Conservation (phyloP, 1,140 invertebrate genomes). For the Helicoverpa armigera region DNA sequence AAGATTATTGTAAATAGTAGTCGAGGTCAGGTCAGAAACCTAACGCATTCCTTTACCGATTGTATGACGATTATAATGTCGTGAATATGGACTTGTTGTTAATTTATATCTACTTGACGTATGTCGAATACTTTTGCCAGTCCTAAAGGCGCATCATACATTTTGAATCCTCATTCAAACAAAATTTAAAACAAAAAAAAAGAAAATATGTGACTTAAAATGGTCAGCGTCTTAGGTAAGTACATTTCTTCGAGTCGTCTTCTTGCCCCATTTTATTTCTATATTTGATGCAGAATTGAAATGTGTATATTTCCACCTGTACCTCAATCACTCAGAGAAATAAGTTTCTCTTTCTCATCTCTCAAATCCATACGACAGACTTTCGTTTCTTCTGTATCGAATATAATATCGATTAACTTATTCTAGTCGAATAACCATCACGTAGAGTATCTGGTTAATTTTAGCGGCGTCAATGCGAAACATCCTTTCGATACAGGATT, state of each 20-base stretch:
- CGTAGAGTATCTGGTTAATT: conserved; percentile 40
- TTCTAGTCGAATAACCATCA: conserved; percentile 11
- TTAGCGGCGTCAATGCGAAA: conserved; percentile 46
- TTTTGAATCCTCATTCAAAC: too few relatives aligned
- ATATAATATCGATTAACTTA: background rate
- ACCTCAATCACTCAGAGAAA: too few relatives aligned
- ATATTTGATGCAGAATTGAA: too few relatives aligned
- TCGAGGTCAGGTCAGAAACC: conserved; percentile 21
- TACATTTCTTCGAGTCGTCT: too few relatives aligned
- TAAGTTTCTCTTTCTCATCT: too few relatives aligned
- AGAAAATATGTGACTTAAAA: too few relatives aligned
- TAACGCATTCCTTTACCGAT: conserved; percentile 16
- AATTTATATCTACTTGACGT: background rate
- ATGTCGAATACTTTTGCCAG: background rate
- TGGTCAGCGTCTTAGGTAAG: too few relatives aligned
- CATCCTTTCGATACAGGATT: conserved; percentile 55
- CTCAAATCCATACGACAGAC: too few relatives aligned
- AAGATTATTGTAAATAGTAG: conserved; percentile 19
- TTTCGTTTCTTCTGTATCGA: background rate
- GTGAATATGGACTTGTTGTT: background rate
- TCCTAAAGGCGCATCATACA: too few relatives aligned
- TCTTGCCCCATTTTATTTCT: too few relatives aligned
- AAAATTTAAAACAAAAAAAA: too few relatives aligned
- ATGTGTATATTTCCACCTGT: too few relatives aligned
- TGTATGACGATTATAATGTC: conserved; percentile 1